Evolutionary conservation across 2,888 invertebrate genomes (phyloP), one percentile per base, ranked within the genome.

Genomic region (Cordilura impudica): DNA sequence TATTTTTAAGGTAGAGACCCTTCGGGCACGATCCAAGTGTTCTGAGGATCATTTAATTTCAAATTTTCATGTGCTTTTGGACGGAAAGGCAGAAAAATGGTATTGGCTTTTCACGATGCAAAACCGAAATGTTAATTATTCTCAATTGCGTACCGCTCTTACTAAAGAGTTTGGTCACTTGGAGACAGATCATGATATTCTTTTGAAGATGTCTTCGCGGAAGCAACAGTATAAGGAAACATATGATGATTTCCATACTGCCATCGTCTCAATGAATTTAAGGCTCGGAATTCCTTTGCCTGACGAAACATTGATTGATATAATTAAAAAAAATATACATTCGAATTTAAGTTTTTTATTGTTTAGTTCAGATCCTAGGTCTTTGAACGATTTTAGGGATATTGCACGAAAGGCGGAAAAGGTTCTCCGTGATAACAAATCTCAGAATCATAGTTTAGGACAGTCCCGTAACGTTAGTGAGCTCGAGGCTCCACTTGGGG

Each of bases 321-420:
- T 61, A 10, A 29, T n/a, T 71, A 0, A 61, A 71, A 21, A 53
- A 26, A 72, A 72, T 63, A 21, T 69, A 19, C 29, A 31, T 23
- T 10, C 47, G 14, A 69, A 69, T 29, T 29, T 69, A 12, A 47
- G 47, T 4, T 21, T 69, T 21, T 47, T 69, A 21, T 31, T 69
- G 4, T 58, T 69, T 21, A 69, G 18, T 29, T 45, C 56, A 0
- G 56, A 69, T 1, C 23, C 35, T 16, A 35, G 2, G 14, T 47
- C 43, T 14, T 29, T 71, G 6, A 51, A 70, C 26, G 60, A 70
- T 29, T 58, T 70, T 4, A 43, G 61, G 12, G 69, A 69, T 12
- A 6, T 58, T 16, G 69, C 69, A 0, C 47, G 58, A 7, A 69
- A 69, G 16, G 69, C 58, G 0, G 69, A 69, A 49, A 58, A 49